These are phyloP conservation scores for Lapara coniferarum DNA, from an alignment of 2,888 invertebrate species.

Conservation along the genomic window DNA sequence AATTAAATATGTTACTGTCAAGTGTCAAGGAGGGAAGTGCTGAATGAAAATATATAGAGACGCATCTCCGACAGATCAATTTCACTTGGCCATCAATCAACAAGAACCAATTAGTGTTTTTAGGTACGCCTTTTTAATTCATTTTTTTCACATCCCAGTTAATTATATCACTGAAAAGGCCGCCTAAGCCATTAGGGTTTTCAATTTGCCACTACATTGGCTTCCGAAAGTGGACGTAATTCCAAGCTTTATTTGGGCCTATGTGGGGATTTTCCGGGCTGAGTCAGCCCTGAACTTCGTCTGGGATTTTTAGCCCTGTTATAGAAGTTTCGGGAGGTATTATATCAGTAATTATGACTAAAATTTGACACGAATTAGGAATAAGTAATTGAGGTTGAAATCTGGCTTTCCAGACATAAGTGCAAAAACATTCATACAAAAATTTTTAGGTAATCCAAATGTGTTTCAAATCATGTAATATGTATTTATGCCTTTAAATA, in stretches of 20 bases:
- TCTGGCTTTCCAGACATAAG: too few species aligned
- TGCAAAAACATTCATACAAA: too few species aligned
- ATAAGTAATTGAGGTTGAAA: too few species aligned
- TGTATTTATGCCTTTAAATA: too few species aligned
- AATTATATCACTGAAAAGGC: constrained; percentile 7
- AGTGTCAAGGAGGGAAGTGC: background rate
- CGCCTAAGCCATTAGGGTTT: constrained; percentile 6
- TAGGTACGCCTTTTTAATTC: background rate
- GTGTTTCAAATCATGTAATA: too few species aligned
- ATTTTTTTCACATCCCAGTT: background rate
- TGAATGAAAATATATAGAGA: background rate
- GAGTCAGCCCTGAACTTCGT: background rate
- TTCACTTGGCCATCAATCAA: constrained; percentile 11
- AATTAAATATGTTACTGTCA: background rate
- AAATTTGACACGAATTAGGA: background rate
- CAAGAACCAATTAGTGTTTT: constrained; percentile 2
- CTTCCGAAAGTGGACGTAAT: background rate
- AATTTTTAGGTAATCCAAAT: too few species aligned
- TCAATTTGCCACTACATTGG: constrained; percentile 1
- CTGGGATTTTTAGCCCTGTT: too few species aligned
- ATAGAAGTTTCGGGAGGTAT: background rate
- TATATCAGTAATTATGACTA: background rate
- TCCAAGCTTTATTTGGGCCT: background rate
- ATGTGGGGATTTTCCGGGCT: background rate
- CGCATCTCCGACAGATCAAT: constrained; percentile 8